Base-by-base conservation (phyloP, 2,888 invertebrate species). In the Heterodera filipjevi region DNA sequence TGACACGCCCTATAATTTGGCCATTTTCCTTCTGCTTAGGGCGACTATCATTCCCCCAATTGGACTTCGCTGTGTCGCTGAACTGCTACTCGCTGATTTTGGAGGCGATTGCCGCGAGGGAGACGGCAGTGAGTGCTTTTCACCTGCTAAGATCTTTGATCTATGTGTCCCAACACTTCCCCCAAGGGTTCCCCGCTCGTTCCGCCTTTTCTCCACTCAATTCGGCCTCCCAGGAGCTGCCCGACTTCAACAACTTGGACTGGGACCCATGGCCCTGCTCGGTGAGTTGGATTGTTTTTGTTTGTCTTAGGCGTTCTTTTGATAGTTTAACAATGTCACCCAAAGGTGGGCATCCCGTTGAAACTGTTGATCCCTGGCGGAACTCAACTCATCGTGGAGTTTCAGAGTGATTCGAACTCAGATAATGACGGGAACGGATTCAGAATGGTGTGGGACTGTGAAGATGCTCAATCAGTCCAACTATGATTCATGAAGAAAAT, bases 371-470 rank as follows among this genome's bases (percentile, higher is more conserved):
- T 71, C 33, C 77, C 71, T 19, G 59, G 19, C 30, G 71, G 71
- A 2, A 77, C 22, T 35, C 77, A 32, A 35, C 74, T 79, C 10
- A 39, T 79, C 44, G 53, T 83, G 39, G 80, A 82, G 64, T 85
- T 87, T 80, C 77, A 76, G 64, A 80, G 85, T 22, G 85, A 86
- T 76, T 77, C 72, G 10, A 75, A 78, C 27, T 30, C 77, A 8
- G 77, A 74, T 6, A 86, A 85, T 80, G 85, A 87, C 79, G 86
- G 86, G n/a, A 66, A 77, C 30, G 87, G 87, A 44, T 85, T 87
- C 81, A 80, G 83, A 71, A 64, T 85, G 27, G 49, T 53, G 53
- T 87, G 87, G 87, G 76, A 79, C 16, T 86, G 86, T 77, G 82
- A 84, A 44, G 81, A 81, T 74, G 80, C 64, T 35, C 66, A 79